These are phyloP conservation scores for Lordiphosa fenestrarum DNA, from an alignment of 2,888 invertebrate genomes.

Conservation along the genomic window DNA sequence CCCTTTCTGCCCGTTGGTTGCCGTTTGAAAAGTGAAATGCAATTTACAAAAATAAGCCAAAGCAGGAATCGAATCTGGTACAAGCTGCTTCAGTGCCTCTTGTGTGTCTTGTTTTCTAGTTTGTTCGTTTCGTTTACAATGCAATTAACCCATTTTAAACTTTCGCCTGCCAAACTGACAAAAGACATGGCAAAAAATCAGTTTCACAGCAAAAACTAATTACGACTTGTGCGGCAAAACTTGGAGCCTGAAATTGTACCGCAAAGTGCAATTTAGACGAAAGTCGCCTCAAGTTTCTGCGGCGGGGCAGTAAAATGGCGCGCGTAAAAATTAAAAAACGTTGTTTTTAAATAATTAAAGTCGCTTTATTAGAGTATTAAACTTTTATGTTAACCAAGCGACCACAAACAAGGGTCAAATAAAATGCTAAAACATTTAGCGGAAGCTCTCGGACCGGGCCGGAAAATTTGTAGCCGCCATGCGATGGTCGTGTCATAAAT, in stretches of 20 bases:
- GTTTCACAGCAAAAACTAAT: slow-evolving; percentile 69
- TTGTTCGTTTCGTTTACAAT: slow-evolving; percentile 71
- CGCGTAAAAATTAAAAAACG: slow-evolving; percentile 52
- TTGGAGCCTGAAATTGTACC: slow-evolving; percentile 60
- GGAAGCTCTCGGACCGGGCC: slow-evolving; percentile 27
- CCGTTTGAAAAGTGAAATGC: slow-evolving; percentile 19
- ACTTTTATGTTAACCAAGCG: slow-evolving; percentile 36
- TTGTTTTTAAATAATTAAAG: slow-evolving; percentile 59
- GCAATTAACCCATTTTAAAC: slow-evolving; percentile 74
- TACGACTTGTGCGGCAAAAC: slow-evolving; percentile 53
- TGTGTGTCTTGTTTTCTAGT: slow-evolving; percentile 63
- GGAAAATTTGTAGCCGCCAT: slow-evolving; percentile 30
- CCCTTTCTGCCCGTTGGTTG: slow-evolving; percentile 12
- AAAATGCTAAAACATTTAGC: slow-evolving; percentile 49
- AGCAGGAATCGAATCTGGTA: slow-evolving; percentile 40
- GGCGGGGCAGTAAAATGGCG: slow-evolving; percentile 30
- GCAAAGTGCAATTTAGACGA: slow-evolving; percentile 67
- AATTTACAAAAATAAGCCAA: slow-evolving; percentile 18
- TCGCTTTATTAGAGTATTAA: slow-evolving; percentile 52
- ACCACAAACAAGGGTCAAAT: slow-evolving; percentile 28
- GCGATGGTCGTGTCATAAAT: slow-evolving; percentile 50
- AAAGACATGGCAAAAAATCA: slow-evolving; percentile 60
- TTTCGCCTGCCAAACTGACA: slow-evolving; percentile 65
- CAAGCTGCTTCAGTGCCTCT: slow-evolving; percentile 20
- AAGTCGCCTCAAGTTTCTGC: slow-evolving; percentile 20